Percentiles rank a stretch among this genome's conserved stretches.
Evolutionary conservation across 1,140 invertebrate species (phyloP).

Genomic region (Tribolium castaneum): DNA sequence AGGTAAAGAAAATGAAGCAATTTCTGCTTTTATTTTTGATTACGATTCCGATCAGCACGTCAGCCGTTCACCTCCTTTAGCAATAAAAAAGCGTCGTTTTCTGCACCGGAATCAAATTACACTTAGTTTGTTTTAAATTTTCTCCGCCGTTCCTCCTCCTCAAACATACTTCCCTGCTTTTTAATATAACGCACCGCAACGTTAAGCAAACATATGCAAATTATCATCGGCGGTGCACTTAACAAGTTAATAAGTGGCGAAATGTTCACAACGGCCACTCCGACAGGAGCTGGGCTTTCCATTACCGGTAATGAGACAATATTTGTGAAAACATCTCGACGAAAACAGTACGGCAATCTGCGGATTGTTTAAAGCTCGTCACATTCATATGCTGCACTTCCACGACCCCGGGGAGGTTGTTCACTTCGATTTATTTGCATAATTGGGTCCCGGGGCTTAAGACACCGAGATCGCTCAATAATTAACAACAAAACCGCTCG

Average conservation of each 20-base stretch:
- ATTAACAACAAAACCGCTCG: not conserved
- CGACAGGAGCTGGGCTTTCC: not conserved
- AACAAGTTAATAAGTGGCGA: conserved; percentile 39
- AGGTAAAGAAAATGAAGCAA: not conserved
- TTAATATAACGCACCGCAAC: not conserved
- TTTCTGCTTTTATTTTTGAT: not conserved
- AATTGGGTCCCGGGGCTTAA: not conserved
- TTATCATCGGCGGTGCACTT: not conserved
- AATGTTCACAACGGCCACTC: not conserved
- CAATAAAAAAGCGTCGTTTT: not conserved
- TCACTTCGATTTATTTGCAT: conserved; percentile 6
- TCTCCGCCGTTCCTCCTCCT: not conserved
- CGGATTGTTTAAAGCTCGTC: conserved; percentile 23
- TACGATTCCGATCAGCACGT: not conserved
- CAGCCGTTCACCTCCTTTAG: not conserved
- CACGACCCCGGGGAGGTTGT: conserved; percentile 2
- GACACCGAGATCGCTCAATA: not conserved
- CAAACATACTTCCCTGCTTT: not conserved
- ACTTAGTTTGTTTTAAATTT: not conserved
- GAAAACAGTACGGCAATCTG: not conserved
- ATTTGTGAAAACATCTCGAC: conserved; percentile 15
- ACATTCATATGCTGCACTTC: conserved; percentile 12
- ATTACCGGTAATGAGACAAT: conserved; percentile 35
- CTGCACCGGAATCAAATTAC: not conserved
- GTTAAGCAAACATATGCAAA: conserved; percentile 36